Evolutionary conservation across 2,797 vertebrate genomes (phyloP).

Genomic region (Lepus oiostolus): DNA sequence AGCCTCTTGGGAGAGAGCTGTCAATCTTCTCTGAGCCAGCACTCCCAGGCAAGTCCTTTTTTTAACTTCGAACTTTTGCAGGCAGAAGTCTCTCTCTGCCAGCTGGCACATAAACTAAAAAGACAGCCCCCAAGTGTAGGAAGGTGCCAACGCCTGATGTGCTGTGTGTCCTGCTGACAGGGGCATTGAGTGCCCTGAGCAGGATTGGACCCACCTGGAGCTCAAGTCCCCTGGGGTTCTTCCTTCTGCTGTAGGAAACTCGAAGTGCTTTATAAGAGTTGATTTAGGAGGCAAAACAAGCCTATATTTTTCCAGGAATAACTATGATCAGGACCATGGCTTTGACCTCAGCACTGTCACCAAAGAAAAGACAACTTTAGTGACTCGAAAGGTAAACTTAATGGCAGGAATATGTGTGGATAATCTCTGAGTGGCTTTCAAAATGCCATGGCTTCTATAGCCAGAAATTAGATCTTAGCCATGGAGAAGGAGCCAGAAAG

Average conservation of each 20-base stretch:
- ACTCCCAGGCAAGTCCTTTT: background rate
- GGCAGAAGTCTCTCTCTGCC: conserved; percentile 1
- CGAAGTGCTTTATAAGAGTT: background rate
- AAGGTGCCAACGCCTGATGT: background rate
- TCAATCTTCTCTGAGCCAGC: background rate
- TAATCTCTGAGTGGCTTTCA: background rate
- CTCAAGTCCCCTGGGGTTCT: background rate
- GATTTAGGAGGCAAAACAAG: background rate
- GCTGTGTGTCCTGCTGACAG: background rate
- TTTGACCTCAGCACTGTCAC: background rate
- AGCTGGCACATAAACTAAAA: background rate
- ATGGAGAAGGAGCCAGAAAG: background rate
- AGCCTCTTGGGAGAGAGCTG: background rate
- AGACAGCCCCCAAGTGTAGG: background rate
- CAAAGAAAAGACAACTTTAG: background rate
- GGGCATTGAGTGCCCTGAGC: background rate
- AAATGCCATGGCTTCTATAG: background rate
- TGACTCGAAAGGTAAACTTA: background rate
- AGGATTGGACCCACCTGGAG: background rate
- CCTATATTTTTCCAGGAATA: background rate
- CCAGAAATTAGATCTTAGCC: background rate
- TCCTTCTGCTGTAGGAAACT: background rate
- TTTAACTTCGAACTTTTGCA: background rate
- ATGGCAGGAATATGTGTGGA: background rate
- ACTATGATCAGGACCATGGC: background rate